Percentiles rank a stretch among this genome's conserved stretches.
These are phyloP conservation scores for Martes martes DNA, from an alignment of 2,113 vertebrate genomes.

Conservation along the genomic window DNA sequence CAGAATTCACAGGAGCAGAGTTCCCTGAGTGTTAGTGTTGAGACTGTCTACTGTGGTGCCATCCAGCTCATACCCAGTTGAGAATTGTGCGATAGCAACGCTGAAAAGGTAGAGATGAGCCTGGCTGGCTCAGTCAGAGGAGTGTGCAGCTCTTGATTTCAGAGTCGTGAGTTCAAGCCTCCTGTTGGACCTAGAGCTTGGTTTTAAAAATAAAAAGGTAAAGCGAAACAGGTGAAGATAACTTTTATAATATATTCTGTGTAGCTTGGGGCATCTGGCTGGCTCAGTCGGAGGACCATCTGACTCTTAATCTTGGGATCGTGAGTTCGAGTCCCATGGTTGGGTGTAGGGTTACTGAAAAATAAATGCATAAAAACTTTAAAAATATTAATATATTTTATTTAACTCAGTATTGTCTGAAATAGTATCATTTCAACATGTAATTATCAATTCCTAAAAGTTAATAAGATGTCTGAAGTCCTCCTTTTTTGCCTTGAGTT, in stretches of 20 bases:
- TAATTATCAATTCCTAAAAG: not conserved
- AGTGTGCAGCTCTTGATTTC: not conserved
- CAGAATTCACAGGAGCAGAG: rapidly evolving
- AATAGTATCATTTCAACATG: not conserved
- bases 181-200: not conserved
- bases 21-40: not conserved
- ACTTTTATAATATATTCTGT: not conserved
- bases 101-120: not conserved
- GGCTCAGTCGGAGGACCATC: not conserved
- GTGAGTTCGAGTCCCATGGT: not conserved
- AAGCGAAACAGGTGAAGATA: not conserved
- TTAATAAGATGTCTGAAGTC: too few species aligned
- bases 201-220: not conserved
- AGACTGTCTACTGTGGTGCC: not conserved
- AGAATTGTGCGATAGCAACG: not conserved
- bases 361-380: not conserved
- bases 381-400: not conserved
- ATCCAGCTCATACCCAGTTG: not conserved
- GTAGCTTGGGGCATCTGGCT: not conserved
- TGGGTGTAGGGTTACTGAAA: not conserved
- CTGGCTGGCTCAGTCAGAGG: not conserved
- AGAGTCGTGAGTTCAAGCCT: not conserved
- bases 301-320: not conserved
- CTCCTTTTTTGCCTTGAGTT: not conserved
- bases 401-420: not conserved